These are phyloP conservation scores for Petrocephalus zakoni DNA, from an alignment of 2,113 vertebrate species.

Conservation along the genomic window DNA sequence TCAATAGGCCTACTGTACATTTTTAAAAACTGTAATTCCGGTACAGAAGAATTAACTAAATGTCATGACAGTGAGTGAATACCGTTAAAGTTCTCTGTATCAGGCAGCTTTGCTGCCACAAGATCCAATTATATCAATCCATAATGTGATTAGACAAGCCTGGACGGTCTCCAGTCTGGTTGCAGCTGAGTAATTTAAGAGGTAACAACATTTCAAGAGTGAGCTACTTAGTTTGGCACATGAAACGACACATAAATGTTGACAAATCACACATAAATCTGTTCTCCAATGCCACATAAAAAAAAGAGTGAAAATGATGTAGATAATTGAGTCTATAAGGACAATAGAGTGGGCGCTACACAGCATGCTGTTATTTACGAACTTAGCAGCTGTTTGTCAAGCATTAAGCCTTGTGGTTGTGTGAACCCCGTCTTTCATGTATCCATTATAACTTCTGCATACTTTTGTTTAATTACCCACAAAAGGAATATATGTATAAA, in stretches of 20 bases:
- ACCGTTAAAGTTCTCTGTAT: neutral
- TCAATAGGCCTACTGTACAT: neutral
- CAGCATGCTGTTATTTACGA: neutral
- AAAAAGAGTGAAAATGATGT: neutral
- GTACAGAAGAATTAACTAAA: neutral
- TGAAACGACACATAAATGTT: neutral
- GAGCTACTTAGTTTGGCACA: neutral
- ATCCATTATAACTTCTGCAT: neutral
- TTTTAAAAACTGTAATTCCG: neutral
- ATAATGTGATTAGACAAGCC: neutral
- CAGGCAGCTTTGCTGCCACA: neutral
- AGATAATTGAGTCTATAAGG: neutral
- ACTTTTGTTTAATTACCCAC: neutral
- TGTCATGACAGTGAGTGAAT: neutral
- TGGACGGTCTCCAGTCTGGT: neutral
- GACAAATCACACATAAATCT: neutral
- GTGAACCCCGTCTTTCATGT: neutral
- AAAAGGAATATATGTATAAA: neutral
- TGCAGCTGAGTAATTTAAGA: neutral
- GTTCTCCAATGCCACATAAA: neutral
- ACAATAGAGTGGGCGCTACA: neutral
- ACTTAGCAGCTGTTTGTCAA: neutral
- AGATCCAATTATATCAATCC: neutral
- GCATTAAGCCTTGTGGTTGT: neutral
- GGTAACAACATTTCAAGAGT: neutral